Conservation (phyloP, 2,888 invertebrate species). For the Amphiduros pacificus region DNA sequence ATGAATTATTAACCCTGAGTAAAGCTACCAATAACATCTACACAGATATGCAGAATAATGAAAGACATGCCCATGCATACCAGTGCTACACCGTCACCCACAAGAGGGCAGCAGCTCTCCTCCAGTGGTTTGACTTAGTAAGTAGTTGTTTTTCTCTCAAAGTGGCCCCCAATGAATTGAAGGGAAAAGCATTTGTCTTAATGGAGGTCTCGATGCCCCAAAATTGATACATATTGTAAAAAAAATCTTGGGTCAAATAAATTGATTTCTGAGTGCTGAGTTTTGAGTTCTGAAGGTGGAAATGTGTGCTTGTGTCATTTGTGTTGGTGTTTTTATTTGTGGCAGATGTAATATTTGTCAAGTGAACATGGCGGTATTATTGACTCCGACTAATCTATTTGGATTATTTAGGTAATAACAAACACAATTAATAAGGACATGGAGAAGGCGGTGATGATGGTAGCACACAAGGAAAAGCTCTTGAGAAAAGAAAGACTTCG, state of each 20-base stretch:
- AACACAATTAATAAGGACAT: slow-evolving; percentile 63
- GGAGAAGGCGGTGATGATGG: slow-evolving; percentile 58
- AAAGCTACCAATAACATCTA: slow-evolving; percentile 62
- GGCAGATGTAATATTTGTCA: no score
- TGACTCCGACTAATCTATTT: no score
- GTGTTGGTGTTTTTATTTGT: no score
- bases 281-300: no score
- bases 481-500: slow-evolving; percentile 62
- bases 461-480: slow-evolving; percentile 56
- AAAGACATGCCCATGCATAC: slow-evolving; percentile 59
- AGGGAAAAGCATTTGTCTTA: no score
- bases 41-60: slow-evolving; percentile 61
- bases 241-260: no score
- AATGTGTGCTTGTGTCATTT: no score
- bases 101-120: slow-evolving; percentile 60
- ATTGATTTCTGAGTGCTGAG: no score
- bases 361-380: no score
- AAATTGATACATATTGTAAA: no score
- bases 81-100: slow-evolving; percentile 61
- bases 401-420: slow-evolving; percentile 59
- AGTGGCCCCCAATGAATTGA: no score
- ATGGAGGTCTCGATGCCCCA: no score
- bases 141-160: slow-evolving; percentile 14
- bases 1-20: slow-evolving; percentile 61
- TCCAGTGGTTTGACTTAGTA: slow-evolving; percentile 65